Base-by-base conservation (phyloP, 2,113 vertebrate genomes). In the Nettapus auritus region DNA sequence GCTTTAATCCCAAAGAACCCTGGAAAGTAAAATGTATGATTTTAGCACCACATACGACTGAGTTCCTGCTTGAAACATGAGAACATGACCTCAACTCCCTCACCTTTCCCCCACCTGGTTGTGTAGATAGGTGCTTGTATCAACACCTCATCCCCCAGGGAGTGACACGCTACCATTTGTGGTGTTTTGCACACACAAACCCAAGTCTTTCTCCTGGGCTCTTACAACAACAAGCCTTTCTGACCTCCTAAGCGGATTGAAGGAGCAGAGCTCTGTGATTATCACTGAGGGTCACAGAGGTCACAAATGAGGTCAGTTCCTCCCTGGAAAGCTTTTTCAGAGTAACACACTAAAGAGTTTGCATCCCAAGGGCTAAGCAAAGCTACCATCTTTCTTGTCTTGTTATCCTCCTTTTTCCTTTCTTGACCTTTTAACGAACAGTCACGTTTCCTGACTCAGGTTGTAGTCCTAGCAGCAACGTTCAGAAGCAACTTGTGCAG, bases 221-320 rank as follows among this genome's bases (percentile, higher is more conserved):
- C 29, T 33, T 79, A 50, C 5, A 82, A 84, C 25, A 91, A 40
- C 56, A 88, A 62, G 12, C 14, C 26, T 56, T 75, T 87, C 48
- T 52, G 44, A 75, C 56, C 23, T 76, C 57, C 88, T 36, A 80
- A 77, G 38, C 1, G 0, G 36, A 78, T 5, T 91, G 64, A 80
- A 73, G 48, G 7, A 88, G 16, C 59, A 82, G 53, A 91, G 55
- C 23, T n/a, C 46, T 68, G 62, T 70, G 23, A 42, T 87, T 94
- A 81, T 71, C 85, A 57, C 33, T 53, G 59, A 62, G 42, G 34
- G 75, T 87, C 82, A 76, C 33, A 69, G 31, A 82, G 88, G 75
- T 93, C 75, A 91, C 42, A 76, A 60, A 80, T 73, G 70, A 93
- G 82, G 80, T 94, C 55, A 92, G 6, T 88, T 85, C 57, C 93